These are phyloP conservation scores for Sciurus carolinensis DNA, from an alignment of 2,797 vertebrate species.

Conservation along the genomic window DNA sequence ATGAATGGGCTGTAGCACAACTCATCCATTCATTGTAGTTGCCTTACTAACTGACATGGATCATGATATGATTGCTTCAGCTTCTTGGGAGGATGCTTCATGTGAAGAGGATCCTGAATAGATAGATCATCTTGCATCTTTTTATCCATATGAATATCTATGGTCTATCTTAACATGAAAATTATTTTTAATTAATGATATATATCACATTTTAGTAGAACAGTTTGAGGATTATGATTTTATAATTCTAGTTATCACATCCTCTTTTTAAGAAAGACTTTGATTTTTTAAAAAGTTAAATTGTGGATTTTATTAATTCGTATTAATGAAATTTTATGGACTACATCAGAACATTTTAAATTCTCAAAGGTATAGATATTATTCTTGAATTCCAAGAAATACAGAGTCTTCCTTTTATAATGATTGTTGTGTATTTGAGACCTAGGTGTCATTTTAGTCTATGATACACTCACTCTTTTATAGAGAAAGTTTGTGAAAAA, in stretches of 20 bases:
- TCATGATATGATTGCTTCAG: slow-evolving; percentile 19
- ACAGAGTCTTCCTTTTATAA: not conserved
- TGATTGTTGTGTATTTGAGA: slow-evolving; percentile 65
- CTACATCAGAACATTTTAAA: slow-evolving; percentile 52
- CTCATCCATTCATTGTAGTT: not conserved
- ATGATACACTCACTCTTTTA: not conserved
- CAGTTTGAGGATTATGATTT: slow-evolving; percentile 57
- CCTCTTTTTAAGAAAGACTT: slow-evolving; percentile 61
- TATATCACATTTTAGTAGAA: slow-evolving; percentile 46
- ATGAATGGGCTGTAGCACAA: not conserved
- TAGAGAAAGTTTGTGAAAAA: slow-evolving; percentile 55
- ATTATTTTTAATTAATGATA: slow-evolving; percentile 59
- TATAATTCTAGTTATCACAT: not conserved
- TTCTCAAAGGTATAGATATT: slow-evolving; percentile 58
- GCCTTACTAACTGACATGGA: not conserved
- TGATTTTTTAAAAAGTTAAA: slow-evolving; percentile 53
- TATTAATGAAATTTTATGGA: slow-evolving; percentile 48
- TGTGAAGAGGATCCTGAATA: not conserved
- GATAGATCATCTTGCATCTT: not conserved
- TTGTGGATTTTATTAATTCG: slow-evolving; percentile 59
- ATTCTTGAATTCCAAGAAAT: slow-evolving; percentile 48
- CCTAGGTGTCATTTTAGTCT: slow-evolving; percentile 8
- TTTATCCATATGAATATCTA: not conserved
- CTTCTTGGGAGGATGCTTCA: not conserved
- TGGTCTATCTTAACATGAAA: slow-evolving; percentile 35